Percentiles rank a stretch among this genome's conserved stretches.
Conservation (phyloP, 2,113 vertebrate genomes). For the Mormoops blainvillei region DNA sequence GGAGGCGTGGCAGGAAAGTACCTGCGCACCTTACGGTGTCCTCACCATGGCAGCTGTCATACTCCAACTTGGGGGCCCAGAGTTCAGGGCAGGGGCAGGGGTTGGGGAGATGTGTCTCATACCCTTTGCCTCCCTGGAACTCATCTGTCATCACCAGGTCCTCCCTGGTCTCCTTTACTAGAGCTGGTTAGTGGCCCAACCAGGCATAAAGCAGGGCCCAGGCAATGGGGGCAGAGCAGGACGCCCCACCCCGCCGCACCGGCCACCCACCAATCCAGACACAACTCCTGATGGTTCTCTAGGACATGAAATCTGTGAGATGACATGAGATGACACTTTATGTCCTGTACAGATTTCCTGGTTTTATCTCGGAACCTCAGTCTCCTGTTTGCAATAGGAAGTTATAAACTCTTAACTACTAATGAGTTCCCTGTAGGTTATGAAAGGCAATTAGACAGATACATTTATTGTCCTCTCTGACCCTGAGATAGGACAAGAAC, state of each 20-base stretch:
- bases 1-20: background rate
- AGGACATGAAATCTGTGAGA: background rate
- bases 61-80: background rate
- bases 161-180: background rate
- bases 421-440: background rate
- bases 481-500: background rate
- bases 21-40: background rate
- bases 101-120: too few relatives aligned
- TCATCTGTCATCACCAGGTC: background rate
- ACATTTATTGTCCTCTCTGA: background rate
- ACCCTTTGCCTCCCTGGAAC: background rate
- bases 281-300: background rate
- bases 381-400: background rate
- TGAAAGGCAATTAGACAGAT: background rate
- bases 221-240: background rate
- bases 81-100: background rate
- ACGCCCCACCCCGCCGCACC: too few relatives aligned
- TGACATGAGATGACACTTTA: background rate
- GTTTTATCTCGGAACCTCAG: background rate
- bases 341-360: background rate
- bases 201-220: background rate
- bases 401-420: background rate
- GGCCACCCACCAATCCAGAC: background rate
- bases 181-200: background rate
- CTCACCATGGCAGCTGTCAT: background rate